Percentiles rank a stretch among this genome's conserved stretches.
These are phyloP conservation scores for Neodiprion virginianus DNA, from an alignment of 1,140 invertebrate genomes.

Conservation along the genomic window DNA sequence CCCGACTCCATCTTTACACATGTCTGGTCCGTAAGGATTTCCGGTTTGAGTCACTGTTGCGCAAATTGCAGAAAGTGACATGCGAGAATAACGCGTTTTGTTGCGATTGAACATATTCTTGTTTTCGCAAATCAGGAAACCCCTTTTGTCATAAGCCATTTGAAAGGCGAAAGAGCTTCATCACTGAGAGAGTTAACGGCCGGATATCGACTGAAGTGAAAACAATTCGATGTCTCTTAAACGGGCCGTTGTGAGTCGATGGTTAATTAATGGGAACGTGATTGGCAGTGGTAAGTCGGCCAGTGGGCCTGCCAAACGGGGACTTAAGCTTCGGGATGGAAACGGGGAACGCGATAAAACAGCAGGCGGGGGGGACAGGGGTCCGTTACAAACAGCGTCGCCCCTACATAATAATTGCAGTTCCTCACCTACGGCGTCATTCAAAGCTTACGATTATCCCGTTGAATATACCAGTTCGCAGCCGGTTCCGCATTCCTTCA, in stretches of 20 bases:
- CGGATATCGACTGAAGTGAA: background rate
- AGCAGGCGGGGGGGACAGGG: constrained; percentile 23
- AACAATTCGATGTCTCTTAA: background rate
- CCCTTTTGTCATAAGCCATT: too few relatives aligned
- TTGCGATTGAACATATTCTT: background rate
- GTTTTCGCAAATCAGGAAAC: too few relatives aligned
- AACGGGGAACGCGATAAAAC: background rate
- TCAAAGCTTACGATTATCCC: background rate
- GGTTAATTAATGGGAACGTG: background rate
- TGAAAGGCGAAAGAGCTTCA: too few relatives aligned
- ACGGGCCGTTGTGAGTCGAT: background rate
- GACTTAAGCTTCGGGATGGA: background rate
- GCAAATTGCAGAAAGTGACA: background rate
- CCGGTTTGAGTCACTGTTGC: background rate
- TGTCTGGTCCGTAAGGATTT: background rate
- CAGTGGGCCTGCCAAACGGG: constrained; percentile 31
- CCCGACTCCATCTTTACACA: background rate
- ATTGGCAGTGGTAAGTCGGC: constrained; percentile 31
- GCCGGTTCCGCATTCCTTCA: too few relatives aligned
- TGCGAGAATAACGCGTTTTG: too few relatives aligned
- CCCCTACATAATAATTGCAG: constrained; percentile 33
- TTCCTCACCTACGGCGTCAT: background rate
- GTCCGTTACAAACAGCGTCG: constrained; percentile 34
- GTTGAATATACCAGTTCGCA: background rate
- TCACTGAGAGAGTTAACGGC: too few relatives aligned